Evolutionary conservation across 1,140 invertebrate species (phyloP).

Genomic region (Procambarus virginalis): DNA sequence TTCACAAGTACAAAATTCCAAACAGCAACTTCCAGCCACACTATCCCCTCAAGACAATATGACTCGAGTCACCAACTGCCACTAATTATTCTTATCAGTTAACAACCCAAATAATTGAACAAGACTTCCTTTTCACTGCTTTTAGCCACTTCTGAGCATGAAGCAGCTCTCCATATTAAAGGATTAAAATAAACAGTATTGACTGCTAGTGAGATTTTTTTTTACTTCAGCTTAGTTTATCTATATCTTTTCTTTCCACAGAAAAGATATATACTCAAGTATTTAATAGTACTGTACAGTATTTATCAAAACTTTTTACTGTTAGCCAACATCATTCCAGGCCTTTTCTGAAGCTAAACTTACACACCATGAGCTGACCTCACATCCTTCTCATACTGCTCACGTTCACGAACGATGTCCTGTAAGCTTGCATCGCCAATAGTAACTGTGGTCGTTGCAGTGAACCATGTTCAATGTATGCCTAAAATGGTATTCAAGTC

Average conservation of each 20-base stretch:
- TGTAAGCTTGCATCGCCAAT: slow-evolving; percentile 40
- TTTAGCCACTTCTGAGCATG: too few relatives aligned
- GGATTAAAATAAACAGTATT: too few relatives aligned
- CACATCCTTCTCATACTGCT: slow-evolving; percentile 10
- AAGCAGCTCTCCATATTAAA: too few relatives aligned
- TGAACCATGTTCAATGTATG: slow-evolving; percentile 42
- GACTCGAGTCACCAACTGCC: too few relatives aligned
- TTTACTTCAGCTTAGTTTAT: background rate
- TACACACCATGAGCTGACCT: slow-evolving; percentile 23
- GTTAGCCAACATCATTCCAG: background rate
- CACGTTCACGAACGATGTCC: slow-evolving; percentile 32
- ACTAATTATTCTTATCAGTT: too few relatives aligned
- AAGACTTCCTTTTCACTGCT: too few relatives aligned
- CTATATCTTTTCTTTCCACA: background rate
- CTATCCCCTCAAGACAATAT: too few relatives aligned
- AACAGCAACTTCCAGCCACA: too few relatives aligned
- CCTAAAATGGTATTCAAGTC: background rate
- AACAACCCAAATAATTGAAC: too few relatives aligned
- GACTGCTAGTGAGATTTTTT: too few relatives aligned
- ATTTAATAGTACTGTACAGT: background rate
- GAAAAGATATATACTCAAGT: background rate
- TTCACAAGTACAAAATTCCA: too few relatives aligned
- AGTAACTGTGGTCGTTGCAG: slow-evolving; percentile 35
- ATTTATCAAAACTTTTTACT: background rate
- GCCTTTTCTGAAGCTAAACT: background rate